Conservation (phyloP, 1,140 invertebrate genomes). For the Meloidogyne chitwoodi region DNA sequence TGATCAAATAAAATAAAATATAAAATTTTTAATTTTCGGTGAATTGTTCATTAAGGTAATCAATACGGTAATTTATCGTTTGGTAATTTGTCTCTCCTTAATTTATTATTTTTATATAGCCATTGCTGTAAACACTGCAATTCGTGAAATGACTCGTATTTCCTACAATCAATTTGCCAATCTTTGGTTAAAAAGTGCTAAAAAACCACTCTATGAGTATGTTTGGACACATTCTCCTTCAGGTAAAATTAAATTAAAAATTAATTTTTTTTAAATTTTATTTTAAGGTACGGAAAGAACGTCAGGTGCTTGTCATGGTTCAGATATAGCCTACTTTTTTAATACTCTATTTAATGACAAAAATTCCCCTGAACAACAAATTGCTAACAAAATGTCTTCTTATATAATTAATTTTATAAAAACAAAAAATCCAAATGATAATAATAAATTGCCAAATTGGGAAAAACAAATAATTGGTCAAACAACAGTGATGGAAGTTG, state of each 20-base stretch:
- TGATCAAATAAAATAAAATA: too few relatives aligned
- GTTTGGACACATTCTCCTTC: not conserved
- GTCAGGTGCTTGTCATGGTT: not conserved
- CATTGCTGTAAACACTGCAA: not conserved
- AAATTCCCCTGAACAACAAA: too few relatives aligned
- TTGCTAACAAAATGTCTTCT: too few relatives aligned
- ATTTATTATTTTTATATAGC: not conserved
- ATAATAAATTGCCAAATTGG: not conserved
- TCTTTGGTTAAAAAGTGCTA: not conserved
- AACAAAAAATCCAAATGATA: not conserved
- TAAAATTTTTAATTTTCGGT: too few relatives aligned
- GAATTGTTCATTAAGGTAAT: too few relatives aligned
- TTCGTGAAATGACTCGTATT: not conserved
- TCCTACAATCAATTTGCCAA: not conserved
- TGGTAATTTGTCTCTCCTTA: too few relatives aligned
- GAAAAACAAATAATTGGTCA: not conserved
- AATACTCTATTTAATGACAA: not conserved
- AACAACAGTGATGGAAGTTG: not conserved
- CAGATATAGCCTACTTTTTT: not conserved
- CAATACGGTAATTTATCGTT: too few relatives aligned
- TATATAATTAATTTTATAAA: not conserved
- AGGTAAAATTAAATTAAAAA: not conserved
- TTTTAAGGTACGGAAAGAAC: not conserved
- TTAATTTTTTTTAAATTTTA: too few relatives aligned
- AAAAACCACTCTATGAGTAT: not conserved